Base-by-base conservation (phyloP, 2,888 invertebrate species). In the Philonicus albiceps region DNA sequence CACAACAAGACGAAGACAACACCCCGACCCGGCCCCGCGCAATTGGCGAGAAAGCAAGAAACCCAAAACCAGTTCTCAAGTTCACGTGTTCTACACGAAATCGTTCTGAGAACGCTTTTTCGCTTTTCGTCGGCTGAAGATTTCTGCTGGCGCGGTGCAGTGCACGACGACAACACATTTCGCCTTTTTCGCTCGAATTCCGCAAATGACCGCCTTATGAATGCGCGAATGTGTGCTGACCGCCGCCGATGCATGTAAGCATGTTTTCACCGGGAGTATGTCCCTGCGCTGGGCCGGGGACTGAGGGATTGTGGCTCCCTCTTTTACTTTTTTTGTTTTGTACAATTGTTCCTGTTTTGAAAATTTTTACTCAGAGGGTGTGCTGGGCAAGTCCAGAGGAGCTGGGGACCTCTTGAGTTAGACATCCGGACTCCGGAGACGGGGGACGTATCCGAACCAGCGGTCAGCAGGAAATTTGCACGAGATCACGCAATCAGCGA, bases 51-150 rank as follows among this genome's bases (percentile, higher is more conserved):
- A 34, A 49, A 64, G 81, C 55, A 34, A 81, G 55, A 81, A 81
- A 81, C 64, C 11, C 81, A 81, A 81, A n/a, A 55, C 81, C 81
- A 81, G 81, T 81, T 81, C 81, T 34, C 81, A 81, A 81, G 81
- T 81, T 81, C 81, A 81, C 81, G 81, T 81, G 81, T 53, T 55
- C 49, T 81, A 34, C 31, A 81, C 81, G 81, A 81, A 81, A 81
- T 55, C 81, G 81, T 55, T 81, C 81, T 81, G 31, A 81, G 55
- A 81, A 81, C 81, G 31, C 53, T 80, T 80, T 81, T 81, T 81
- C 80, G 55, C 49, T 80, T 81, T 81, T 81, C 80, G 53, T 5
- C 37, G 34, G 55, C 53, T 34, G 55, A 31, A 22, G 49, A 81
- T 19, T 81, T 81, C 55, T 55, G 55, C 34, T 30, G 81, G 22